Percentiles rank a stretch among this genome's conserved stretches.
These are phyloP conservation scores for Lamellibrachia luymesi DNA, from an alignment of 1,140 invertebrate genomes.

Conservation along the genomic window DNA sequence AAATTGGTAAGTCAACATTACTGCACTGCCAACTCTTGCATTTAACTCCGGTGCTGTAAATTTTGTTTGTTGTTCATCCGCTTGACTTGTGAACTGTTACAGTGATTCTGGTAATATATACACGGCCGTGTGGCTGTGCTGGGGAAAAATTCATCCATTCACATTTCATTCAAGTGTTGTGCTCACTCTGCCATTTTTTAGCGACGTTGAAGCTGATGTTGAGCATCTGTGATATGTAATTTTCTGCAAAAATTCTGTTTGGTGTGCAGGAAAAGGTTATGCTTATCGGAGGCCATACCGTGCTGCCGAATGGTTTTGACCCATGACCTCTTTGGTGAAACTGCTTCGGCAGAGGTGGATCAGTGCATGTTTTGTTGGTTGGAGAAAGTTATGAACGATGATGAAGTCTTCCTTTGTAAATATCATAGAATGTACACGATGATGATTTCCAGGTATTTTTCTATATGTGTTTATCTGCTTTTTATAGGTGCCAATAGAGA, in stretches of 20 bases:
- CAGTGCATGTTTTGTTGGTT: neutral
- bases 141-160: neutral
- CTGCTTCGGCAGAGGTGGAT: neutral
- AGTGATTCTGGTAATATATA: neutral
- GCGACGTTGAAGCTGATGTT: neutral
- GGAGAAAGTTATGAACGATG: neutral
- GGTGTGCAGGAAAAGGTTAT: neutral
- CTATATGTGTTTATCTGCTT: neutral
- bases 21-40: neutral
- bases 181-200: neutral
- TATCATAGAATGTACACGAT: neutral
- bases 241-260: neutral
- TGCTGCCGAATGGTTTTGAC: neutral
- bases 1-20: neutral
- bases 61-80: neutral
- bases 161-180: neutral
- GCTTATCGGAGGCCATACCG: neutral
- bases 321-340: neutral
- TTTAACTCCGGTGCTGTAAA: neutral
- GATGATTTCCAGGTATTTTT: neutral
- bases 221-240: slow-evolving; percentile 1
- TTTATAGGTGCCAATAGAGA: neutral
- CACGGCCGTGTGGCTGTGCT: neutral
- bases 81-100: neutral
- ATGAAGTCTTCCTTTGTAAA: neutral